Percentiles rank a stretch among this genome's conserved stretches.
Conservation (phyloP, 2,797 vertebrate genomes). For the Eulemur mongoz region DNA sequence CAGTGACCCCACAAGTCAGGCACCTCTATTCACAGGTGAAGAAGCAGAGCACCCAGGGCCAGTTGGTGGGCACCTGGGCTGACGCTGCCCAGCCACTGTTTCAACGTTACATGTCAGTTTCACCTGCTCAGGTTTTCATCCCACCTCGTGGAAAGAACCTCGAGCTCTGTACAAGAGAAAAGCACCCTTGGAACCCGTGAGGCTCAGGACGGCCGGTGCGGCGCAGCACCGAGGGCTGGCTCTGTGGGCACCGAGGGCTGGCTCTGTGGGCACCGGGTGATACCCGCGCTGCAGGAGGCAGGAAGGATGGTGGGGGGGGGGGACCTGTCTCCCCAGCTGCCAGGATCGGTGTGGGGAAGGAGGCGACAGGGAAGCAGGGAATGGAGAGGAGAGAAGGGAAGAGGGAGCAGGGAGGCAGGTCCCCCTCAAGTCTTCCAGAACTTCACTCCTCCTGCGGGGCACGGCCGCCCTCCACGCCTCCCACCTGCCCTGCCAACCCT, state of each 20-base stretch:
- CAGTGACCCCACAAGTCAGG: neutral
- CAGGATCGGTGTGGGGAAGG: neutral
- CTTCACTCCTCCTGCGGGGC: rapidly evolving
- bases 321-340: neutral
- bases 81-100: rapidly evolving
- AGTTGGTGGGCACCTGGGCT: neutral
- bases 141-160: neutral
- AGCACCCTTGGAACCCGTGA: rapidly evolving
- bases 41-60: neutral
- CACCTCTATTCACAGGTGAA: neutral
- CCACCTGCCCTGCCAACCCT: neutral
- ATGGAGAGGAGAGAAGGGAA: neutral
- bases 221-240: neutral
- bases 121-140: too few relatives aligned
- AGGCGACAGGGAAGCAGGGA: neutral
- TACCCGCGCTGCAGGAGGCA: neutral
- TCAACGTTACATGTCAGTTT: neutral
- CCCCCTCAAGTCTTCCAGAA: rapidly evolving
- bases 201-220: neutral
- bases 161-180: rapidly evolving
- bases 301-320: neutral
- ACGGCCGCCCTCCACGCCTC: neutral
- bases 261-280: neutral
- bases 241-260: rapidly evolving
- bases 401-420: rapidly evolving